Evolutionary conservation across 2,113 vertebrate species (phyloP).

Genomic region (Phrynocephalus versicolor): DNA sequence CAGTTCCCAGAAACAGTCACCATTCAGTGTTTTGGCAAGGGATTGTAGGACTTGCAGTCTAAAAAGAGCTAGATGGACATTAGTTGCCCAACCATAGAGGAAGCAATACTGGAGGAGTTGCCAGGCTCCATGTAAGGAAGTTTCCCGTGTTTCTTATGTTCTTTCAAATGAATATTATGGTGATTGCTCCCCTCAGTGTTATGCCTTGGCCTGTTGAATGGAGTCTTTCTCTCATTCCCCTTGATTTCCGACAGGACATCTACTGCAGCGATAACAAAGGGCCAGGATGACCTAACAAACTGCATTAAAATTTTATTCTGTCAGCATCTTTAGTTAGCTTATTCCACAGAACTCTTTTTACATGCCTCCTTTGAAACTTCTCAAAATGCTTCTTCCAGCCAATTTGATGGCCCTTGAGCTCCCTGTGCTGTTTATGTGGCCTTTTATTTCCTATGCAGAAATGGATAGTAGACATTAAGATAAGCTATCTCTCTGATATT

Average conservation of each 20-base stretch:
- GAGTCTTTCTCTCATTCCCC: not conserved
- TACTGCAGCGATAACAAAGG: not conserved
- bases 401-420: not conserved
- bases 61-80: too few relatives aligned
- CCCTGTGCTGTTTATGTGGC: not conserved
- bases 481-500: not conserved
- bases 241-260: not conserved
- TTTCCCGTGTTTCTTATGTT: not conserved
- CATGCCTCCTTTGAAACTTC: not conserved
- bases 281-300: not conserved
- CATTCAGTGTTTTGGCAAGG: too few relatives aligned
- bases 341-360: too few relatives aligned
- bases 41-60: too few relatives aligned
- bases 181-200: too few relatives aligned
- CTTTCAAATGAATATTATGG: not conserved
- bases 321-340: too few relatives aligned
- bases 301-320: too few relatives aligned
- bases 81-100: too few relatives aligned
- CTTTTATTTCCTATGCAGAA: too few relatives aligned
- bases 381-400: not conserved
- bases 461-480: too few relatives aligned
- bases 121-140: not conserved
- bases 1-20: not conserved
- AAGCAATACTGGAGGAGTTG: not conserved
- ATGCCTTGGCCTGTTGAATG: not conserved